A percentile compares a stretch with the other conserved stretches of the same genome.
Conservation (phyloP, 2,888 invertebrate genomes). For the Sisyra terminalis region DNA sequence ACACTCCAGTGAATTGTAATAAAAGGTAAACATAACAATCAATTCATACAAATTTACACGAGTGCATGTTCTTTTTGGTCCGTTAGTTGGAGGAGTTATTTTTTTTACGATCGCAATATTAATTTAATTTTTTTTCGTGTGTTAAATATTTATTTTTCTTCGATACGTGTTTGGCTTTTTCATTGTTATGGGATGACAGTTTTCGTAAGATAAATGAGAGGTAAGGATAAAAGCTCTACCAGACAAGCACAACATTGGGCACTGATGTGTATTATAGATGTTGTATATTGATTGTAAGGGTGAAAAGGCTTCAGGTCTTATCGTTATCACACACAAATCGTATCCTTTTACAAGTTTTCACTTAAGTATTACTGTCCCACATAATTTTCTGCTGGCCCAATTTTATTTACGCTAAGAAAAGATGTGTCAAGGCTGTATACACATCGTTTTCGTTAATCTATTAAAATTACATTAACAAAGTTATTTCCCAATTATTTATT, state of each 20-base stretch:
- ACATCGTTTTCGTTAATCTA: too few species aligned
- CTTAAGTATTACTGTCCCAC: background rate
- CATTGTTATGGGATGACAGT: constrained; percentile 2
- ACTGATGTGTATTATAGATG: background rate
- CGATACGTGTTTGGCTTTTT: background rate
- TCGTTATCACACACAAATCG: background rate
- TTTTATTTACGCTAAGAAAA: too few species aligned
- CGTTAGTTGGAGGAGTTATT: background rate
- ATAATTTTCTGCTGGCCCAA: too few species aligned
- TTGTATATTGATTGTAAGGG: constrained; percentile 1
- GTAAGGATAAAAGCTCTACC: too few species aligned
- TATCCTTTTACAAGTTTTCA: background rate
- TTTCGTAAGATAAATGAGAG: background rate
- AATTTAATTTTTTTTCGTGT: background rate
- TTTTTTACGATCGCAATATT: background rate
- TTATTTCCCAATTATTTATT: too few species aligned
- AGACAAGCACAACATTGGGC: too few species aligned
- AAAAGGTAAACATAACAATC: constrained; percentile 6
- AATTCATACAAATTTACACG: background rate
- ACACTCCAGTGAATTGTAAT: constrained; percentile 2
- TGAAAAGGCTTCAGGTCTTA: background rate
- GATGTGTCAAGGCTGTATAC: too few species aligned
- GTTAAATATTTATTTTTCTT: background rate
- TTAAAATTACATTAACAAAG: too few species aligned
- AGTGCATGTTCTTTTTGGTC: background rate